Conservation (phyloP, 1,140 invertebrate species). For the Trialeurodes vaporariorum region DNA sequence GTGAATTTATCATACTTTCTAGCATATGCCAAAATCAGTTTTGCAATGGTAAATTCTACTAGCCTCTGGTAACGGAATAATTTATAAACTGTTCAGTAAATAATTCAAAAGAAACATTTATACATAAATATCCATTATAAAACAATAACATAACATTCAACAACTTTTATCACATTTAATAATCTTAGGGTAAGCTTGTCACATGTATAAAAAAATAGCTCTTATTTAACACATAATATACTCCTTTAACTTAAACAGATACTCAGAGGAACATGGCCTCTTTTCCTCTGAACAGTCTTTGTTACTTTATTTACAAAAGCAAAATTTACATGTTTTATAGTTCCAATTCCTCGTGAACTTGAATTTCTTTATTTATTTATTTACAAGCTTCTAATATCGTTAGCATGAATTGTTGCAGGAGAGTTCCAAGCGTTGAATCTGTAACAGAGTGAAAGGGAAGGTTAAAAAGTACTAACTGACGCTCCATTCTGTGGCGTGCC, state of each 20-base stretch:
- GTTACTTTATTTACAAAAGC: neutral
- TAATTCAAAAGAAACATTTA: neutral
- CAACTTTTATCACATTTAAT: neutral
- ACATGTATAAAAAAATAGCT: neutral
- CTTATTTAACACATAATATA: neutral
- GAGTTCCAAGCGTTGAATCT: neutral
- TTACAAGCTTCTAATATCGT: neutral
- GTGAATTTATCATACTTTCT: too few relatives aligned
- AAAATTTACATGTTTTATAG: neutral
- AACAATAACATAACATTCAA: constrained; percentile 1
- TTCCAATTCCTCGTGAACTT: too few relatives aligned
- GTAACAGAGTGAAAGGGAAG: neutral
- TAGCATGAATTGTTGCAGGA: neutral
- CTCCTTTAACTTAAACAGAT: neutral
- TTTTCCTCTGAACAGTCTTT: neutral
- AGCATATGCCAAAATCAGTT: too few relatives aligned
- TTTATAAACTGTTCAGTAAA: too few relatives aligned
- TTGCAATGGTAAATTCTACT: too few relatives aligned
- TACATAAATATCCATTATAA: neutral
- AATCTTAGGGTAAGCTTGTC: neutral
- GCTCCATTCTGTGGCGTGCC: too few relatives aligned
- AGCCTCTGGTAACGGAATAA: too few relatives aligned
- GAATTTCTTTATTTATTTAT: neutral
- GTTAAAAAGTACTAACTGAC: too few relatives aligned
- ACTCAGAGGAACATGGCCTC: neutral